Evolutionary conservation across 2,888 invertebrate genomes (phyloP), one percentile per base, ranked within the genome.

Genomic region (Zygogramma bicolorata): DNA sequence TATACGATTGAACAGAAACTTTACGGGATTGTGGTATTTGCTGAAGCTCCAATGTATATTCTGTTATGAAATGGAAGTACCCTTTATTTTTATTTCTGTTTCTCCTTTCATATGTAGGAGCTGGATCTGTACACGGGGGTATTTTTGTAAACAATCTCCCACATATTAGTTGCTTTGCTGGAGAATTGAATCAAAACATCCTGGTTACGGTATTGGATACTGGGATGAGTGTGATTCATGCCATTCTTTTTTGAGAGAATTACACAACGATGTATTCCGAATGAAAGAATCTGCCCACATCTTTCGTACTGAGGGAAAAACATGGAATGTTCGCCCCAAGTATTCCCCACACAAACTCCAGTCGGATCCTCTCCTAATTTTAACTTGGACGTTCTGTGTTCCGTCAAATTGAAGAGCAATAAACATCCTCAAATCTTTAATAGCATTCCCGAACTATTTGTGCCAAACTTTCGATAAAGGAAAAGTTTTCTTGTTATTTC

Each of bases 61-160:
- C 18, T 34, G 58, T 27, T 38, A 34, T 38, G 10, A 69, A 77
- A 70, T 60, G 75, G 71, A 69, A 76, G 74, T 60, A 77, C 57
- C 15, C 18, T 15, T 8, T 8, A 46, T 20, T 20, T 20, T 5
- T 0, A n/a, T 46, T n/a, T 46, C 0, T 6, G 6, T 13, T 38
- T n/a, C 0, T 18, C 8, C n/a, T 15, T 15, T 46, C n/a, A 18
- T 18, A n/a, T 15, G n/a, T n/a, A n/a, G n/a, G n/a, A n/a, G n/a
- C n/a, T n/a, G n/a, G n/a, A n/a, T n/a, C n/a, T n/a, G n/a, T n/a
- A n/a, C n/a, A n/a, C n/a, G n/a, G n/a, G n/a, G n/a, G n/a, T n/a
- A n/a, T n/a, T n/a, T n/a, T n/a, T n/a, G n/a, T n/a, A n/a, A n/a
- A n/a, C n/a, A n/a, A n/a, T n/a, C n/a, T n/a, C n/a, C n/a, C n/a